Conservation (phyloP, 2,888 invertebrate species). For the Parthenolecanium corni region DNA sequence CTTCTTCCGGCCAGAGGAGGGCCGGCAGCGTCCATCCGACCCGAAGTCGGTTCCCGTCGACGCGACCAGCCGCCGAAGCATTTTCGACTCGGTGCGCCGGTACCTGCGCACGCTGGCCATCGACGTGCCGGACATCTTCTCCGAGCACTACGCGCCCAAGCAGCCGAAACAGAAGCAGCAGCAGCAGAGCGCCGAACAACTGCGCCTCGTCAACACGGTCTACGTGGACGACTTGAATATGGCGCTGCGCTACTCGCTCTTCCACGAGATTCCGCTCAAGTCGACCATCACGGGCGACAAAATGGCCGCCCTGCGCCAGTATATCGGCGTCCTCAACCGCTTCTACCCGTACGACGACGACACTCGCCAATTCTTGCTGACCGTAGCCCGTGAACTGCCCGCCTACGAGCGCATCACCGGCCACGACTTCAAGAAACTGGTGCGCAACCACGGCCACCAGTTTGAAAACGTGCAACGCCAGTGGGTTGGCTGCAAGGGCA, state of each 20-base stretch:
- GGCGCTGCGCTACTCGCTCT: slow-evolving; percentile 67
- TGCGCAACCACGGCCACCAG: not conserved
- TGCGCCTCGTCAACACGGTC: slow-evolving; percentile 44
- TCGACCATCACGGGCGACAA: slow-evolving; percentile 59
- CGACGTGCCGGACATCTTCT: not conserved
- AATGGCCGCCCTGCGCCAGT: slow-evolving; percentile 59
- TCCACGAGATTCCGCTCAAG: slow-evolving; percentile 64
- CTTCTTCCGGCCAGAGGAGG: not conserved
- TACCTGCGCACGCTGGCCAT: not conserved
- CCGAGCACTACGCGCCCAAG: not conserved
- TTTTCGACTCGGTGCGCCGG: not conserved
- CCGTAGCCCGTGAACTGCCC: slow-evolving; percentile 18
- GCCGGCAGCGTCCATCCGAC: not conserved
- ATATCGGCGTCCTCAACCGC: slow-evolving; percentile 55
- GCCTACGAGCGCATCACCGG: not conserved
- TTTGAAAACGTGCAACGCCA: not conserved
- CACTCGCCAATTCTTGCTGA: slow-evolving; percentile 34
- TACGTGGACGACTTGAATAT: slow-evolving; percentile 82
- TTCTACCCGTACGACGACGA: slow-evolving; percentile 68
- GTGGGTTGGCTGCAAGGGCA: slow-evolving; percentile 78
- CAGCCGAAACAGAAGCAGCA: not conserved
- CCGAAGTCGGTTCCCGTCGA: not conserved
- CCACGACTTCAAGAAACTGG: not conserved
- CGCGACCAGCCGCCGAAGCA: not conserved
- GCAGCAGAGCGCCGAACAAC: slow-evolving; percentile 4